Percentiles rank a stretch among this genome's conserved stretches.
Conservation (phyloP, 2,797 vertebrate species). For the Brotula barbata region DNA sequence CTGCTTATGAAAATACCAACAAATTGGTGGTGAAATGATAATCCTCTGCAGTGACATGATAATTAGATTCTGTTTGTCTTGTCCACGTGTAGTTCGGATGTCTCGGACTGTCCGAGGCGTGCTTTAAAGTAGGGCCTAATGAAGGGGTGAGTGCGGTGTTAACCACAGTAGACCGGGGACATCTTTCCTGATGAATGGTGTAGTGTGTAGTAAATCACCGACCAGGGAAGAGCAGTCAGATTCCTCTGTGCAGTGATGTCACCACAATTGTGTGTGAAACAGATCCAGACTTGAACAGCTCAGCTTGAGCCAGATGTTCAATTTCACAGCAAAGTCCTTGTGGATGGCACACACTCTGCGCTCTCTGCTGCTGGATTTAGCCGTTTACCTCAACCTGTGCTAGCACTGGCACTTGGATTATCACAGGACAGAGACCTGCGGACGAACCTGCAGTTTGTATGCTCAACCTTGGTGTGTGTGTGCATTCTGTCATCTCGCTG, state of each 20-base stretch:
- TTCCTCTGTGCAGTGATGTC: slow-evolving; percentile 80
- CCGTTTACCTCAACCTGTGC: slow-evolving; percentile 18
- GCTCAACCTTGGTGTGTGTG: too few species aligned
- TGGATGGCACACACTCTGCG: slow-evolving; percentile 28
- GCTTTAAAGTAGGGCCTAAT: slow-evolving; percentile 63
- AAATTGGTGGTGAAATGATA: slow-evolving; percentile 35
- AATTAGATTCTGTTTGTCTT: slow-evolving; percentile 51
- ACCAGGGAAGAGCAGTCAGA: slow-evolving; percentile 66
- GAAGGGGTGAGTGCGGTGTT: slow-evolving; percentile 64
- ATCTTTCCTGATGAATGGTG: slow-evolving; percentile 72
- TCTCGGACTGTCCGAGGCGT: slow-evolving; percentile 33
- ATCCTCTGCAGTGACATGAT: slow-evolving; percentile 26
- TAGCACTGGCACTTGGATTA: neutral
- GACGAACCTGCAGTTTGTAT: too few species aligned
- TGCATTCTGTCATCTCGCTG: too few species aligned
- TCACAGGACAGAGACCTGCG: slow-evolving; percentile 11
- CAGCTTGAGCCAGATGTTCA: slow-evolving; percentile 77
- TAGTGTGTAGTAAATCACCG: slow-evolving; percentile 73
- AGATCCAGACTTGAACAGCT: slow-evolving; percentile 82
- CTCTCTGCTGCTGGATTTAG: slow-evolving; percentile 10
- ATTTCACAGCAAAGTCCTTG: slow-evolving; percentile 51
- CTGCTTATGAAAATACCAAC: slow-evolving; percentile 11
- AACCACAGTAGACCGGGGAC: slow-evolving; percentile 54
- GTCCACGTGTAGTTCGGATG: slow-evolving; percentile 12
- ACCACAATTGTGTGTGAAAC: slow-evolving; percentile 73